Base-by-base conservation (phyloP, 2,797 vertebrate species). In the Darevskia mixta region DNA sequence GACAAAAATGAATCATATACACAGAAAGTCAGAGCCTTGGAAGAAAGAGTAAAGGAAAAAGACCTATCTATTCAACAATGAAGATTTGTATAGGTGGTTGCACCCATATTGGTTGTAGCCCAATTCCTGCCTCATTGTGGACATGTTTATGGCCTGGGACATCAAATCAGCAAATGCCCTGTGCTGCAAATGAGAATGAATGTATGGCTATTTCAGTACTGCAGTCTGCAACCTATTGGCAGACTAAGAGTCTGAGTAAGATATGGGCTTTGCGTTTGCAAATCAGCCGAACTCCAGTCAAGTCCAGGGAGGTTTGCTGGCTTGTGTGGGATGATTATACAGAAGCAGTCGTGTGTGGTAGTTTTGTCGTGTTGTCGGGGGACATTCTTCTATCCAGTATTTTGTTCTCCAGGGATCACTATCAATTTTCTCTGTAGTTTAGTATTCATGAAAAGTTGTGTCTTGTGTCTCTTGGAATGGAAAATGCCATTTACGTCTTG, bases 401-500 rank as follows among this genome's bases (percentile, higher is more conserved):
- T 84, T 61, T 84, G 23, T 75, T 75, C 69, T 83, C n/a, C 13
- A 38, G 83, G 29, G 71, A 27, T 23, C 11, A 15, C 11, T 15
- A 61, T 75, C 71, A 61, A 61, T 84, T 85, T 83, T 55, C 67
- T 55, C n/a, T 35, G 49, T 76, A 76, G 20, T 84, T 84, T 38
- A 64, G 79, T 80, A 58, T 84, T 75, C 71, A 73, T 61, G 49
- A 84, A 83, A 73, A 58, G n/a, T 0, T 69, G 45, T 41, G 13
- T 9, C 23, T 17, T 10, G 15, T 61, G 32, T 85, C 35, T 64
- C 72, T 76, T 85, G 13, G 35, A 85, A 85, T 27, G 27, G 83
- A 85, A 76, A 76, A 85, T 38, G 55, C 25, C 55, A 10, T 20
- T 71, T 61, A 75, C 11, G 61, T 20, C 55, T 61, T 84, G n/a